Conservation (phyloP, 2,113 vertebrate species). For the Haliaeetus leucogaster region DNA sequence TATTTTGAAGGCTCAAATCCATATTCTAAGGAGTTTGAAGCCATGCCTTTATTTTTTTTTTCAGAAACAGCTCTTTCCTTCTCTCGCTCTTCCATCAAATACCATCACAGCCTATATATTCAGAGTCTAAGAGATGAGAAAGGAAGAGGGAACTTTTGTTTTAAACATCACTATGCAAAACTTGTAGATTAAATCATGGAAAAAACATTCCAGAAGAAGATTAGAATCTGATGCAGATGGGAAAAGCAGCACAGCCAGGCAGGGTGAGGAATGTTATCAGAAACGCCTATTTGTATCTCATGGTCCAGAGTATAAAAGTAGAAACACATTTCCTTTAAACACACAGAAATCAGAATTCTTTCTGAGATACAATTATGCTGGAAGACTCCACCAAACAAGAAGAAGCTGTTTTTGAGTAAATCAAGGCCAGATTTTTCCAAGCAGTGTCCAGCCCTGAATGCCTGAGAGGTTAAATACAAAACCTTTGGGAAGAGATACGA, state of each 20-base stretch:
- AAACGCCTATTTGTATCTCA: not conserved
- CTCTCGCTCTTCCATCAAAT: not conserved
- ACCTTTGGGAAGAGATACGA: not conserved
- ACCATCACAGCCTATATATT: not conserved
- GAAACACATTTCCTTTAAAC: constrained; percentile 6
- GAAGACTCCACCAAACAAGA: not conserved
- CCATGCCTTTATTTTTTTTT: not conserved
- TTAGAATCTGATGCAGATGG: constrained; percentile 27
- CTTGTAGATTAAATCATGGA: not conserved
- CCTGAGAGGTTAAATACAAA: not conserved
- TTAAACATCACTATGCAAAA: not conserved
- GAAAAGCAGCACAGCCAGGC: not conserved
- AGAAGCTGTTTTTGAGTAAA: not conserved
- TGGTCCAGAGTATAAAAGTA: not conserved
- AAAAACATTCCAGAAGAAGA: constrained; percentile 12
- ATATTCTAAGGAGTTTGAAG: not conserved
- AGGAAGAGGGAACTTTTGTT: not conserved
- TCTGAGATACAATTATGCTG: not conserved
- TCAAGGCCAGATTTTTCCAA: not conserved
- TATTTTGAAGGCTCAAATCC: not conserved
- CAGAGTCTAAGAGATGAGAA: not conserved
- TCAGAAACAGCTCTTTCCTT: not conserved
- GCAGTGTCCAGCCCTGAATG: not conserved
- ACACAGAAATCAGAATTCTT: not conserved
- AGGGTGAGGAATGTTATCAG: constrained; percentile 26